Base-by-base conservation (phyloP, 2,113 vertebrate species). In the Menura novaehollandiae region DNA sequence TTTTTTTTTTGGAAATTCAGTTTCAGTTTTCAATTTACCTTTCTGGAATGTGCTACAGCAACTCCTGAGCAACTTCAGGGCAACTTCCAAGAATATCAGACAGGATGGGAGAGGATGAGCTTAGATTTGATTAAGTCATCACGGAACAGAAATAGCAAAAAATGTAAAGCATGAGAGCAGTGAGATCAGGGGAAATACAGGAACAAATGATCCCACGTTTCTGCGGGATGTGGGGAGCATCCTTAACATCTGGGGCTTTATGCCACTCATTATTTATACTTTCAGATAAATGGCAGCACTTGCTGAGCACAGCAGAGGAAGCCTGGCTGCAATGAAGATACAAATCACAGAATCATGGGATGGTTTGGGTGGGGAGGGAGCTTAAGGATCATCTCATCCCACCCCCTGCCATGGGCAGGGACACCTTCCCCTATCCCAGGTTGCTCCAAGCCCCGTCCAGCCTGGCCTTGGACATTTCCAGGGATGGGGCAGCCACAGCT, bases 201-300 rank as follows among this genome's bases (percentile, higher is more conserved):
- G 59, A 58, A 27, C 4, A 24, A 33, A 10, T 2, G 17, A 14
- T 2, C 39, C n/a, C 6, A 0, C 0, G 1, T 10, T 21, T 11
- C 53, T 35, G 32, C 8, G 12, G 74, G 41, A 28, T 6, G 33
- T 5, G 13, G n/a, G 2, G 24, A 80, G 41, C 35, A 41, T 4
- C 55, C 55, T 5, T 8, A 17, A 41, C 28, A 7, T 4, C 5
- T 7, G 15, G 74, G 46, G 24, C 33, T 39, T 30, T 0, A 3
- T 30, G 18, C 33, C 46, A 4, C 49, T 28, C 28, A 1, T 28
- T 2, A 14, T 5, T 37, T 1, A 6, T 5, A 2, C 26, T 66
- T 23, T 0, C 27, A 32, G 23, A 60, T 8, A 4, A 30, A 32
- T 0, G 2, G 11, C 41, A 5, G 4, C 19, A 13, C 46, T 21